Evolutionary conservation across 2,113 vertebrate species (phyloP).

Genomic region (Microcebus ravelobensis): DNA sequence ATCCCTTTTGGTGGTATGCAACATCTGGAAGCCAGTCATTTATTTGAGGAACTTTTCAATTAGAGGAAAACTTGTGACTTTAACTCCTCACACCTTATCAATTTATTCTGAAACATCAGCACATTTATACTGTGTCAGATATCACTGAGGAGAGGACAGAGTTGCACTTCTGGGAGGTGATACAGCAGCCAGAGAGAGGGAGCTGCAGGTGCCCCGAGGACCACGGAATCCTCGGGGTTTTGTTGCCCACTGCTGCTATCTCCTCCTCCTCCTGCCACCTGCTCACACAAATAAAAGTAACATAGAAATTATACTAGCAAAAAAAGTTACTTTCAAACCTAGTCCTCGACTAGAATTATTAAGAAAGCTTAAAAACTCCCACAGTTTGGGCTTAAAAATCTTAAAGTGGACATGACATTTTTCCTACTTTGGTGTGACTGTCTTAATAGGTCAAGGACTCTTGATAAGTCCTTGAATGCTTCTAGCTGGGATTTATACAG

Average conservation of each 20-base stretch:
- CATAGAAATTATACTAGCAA: background rate
- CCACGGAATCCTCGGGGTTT: too few relatives aligned
- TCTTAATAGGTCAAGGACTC: too few relatives aligned
- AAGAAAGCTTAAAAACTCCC: background rate
- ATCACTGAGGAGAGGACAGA: background rate
- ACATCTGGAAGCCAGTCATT: background rate
- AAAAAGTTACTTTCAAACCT: background rate
- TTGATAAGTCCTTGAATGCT: background rate
- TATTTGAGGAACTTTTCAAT: background rate
- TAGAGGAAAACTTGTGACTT: background rate
- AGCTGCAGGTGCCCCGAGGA: background rate
- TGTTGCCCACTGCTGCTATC: background rate
- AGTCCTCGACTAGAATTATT: background rate
- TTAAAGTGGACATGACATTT: background rate
- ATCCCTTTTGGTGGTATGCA: background rate
- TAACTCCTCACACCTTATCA: background rate
- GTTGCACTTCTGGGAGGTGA: background rate
- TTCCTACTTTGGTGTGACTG: background rate
- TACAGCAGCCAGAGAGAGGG: background rate
- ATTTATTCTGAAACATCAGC: background rate
- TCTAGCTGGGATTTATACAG: background rate
- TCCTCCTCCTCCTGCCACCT: background rate
- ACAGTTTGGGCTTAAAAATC: background rate
- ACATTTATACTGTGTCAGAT: background rate
- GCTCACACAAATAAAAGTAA: background rate